phyloP scores from a whole-genome alignment of 1,140 invertebrate genomes.

The Brachionus rotundiformis region DNA sequence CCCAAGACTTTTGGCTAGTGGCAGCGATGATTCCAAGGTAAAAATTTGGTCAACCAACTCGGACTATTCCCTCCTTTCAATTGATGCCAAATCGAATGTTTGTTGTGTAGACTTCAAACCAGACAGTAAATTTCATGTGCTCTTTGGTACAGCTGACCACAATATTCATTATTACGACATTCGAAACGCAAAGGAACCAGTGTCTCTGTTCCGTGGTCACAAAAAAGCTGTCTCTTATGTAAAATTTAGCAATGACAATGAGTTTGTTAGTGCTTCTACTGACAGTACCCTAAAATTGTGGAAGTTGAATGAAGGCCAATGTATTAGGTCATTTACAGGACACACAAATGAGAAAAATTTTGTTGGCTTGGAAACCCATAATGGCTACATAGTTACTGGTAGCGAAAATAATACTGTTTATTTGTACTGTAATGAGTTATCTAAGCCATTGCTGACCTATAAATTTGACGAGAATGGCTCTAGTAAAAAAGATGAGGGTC shows the following conservation, averaged over 20 bases:
- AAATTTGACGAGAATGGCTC: constrained; percentile 78
- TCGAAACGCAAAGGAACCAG: constrained; percentile 77
- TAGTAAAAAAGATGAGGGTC: constrained; percentile 75
- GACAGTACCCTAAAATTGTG: constrained; percentile 91
- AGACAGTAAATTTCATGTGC: constrained; percentile 77
- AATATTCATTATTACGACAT: constrained; percentile 95
- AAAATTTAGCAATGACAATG: constrained; percentile 83
- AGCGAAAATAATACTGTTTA: constrained; percentile 93
- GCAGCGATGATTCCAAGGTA: constrained; percentile 87
- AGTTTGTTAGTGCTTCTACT: constrained; percentile 90
- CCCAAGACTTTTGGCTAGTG: constrained; percentile 84
- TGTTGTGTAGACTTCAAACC: constrained; percentile 97
- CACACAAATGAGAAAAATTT: constrained; percentile 52
- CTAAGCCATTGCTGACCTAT: constrained; percentile 81
- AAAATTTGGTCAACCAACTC: constrained; percentile 87
- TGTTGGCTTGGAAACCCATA: constrained; percentile 83
- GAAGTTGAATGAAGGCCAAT: constrained; percentile 79
- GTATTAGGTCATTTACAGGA: constrained; percentile 67
- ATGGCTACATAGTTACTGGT: constrained; percentile 89
- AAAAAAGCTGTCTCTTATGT: constrained; percentile 93
- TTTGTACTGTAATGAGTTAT: constrained; percentile 87
- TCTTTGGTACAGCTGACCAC: constrained; percentile 92
- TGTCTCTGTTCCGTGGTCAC: constrained; percentile 85
- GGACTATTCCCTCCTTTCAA: constrained; percentile 80
- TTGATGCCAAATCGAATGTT: constrained; percentile 89